Percentiles rank a stretch among this genome's conserved stretches.
phyloP scores from a whole-genome alignment of 2,113 vertebrate genomes.

The Galeopterus variegatus region DNA sequence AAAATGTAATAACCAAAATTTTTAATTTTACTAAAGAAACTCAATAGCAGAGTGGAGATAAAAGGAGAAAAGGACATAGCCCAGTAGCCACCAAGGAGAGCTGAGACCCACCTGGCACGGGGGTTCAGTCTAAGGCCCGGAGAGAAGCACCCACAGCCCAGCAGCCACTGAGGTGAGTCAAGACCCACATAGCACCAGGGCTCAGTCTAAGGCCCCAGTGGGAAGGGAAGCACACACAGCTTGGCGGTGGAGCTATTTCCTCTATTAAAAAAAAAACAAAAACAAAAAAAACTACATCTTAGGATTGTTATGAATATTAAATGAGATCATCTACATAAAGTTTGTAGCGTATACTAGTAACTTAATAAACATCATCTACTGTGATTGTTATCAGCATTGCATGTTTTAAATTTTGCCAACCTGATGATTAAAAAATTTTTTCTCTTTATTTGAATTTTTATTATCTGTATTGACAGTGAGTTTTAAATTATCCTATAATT shows the following conservation, averaged over 20 bases:
- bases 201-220: too few species aligned
- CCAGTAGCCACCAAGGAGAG: too few species aligned
- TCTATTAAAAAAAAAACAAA: neutral
- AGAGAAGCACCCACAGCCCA: too few species aligned
- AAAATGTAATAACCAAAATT: neutral
- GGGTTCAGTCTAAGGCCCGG: too few species aligned
- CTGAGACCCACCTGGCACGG: too few species aligned
- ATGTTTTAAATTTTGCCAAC: slow-evolving; percentile 15
- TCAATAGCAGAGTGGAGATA: neutral
- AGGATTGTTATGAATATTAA: slow-evolving; percentile 14
- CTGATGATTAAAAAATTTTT: neutral
- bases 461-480: neutral
- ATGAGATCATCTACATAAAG: neutral
- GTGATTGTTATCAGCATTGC: neutral
- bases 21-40: neutral
- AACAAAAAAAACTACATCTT: neutral
- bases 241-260: neutral
- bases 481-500: slow-evolving; percentile 18
- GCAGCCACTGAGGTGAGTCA: too few species aligned
- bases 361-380: slow-evolving; percentile 1
- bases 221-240: too few species aligned
- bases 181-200: too few species aligned
- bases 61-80: neutral
- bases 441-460: slow-evolving; percentile 40
- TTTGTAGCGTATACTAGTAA: neutral